Evolutionary conservation across 2,113 vertebrate species (phyloP).

Genomic region (Bothrops jararaca): DNA sequence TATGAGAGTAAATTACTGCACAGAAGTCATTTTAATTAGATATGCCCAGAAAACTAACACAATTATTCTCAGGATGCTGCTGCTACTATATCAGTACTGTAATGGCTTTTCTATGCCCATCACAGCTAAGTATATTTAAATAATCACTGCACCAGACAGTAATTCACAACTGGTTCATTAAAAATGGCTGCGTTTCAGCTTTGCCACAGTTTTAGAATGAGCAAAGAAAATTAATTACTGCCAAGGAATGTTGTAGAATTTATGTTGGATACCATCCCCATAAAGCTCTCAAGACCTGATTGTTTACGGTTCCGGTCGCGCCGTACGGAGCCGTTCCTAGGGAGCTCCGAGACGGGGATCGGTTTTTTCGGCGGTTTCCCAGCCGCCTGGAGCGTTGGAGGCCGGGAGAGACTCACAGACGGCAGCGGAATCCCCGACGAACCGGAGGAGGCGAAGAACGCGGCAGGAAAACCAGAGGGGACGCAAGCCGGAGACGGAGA

Average conservation of each 20-base stretch:
- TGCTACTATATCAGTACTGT: not conserved
- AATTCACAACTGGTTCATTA: not conserved
- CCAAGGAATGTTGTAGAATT: not conserved
- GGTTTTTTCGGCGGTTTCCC: no score
- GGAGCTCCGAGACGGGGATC: no score
- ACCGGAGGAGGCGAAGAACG: no score
- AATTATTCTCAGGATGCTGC: not conserved
- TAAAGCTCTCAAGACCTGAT: not conserved
- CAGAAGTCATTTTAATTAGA: not conserved
- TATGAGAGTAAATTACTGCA: not conserved
- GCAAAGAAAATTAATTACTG: not conserved
- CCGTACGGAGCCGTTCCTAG: no score
- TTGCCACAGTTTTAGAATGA: not conserved
- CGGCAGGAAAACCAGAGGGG: no score
- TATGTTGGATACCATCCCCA: not conserved
- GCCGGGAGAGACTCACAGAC: no score
- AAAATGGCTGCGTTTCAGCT: not conserved
- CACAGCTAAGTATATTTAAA: not conserved
- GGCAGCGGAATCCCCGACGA: no score
- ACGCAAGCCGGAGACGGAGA: no score
- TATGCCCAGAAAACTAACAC: not conserved
- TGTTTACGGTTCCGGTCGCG: no score
- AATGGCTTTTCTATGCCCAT: not conserved
- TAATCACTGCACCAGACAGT: not conserved
- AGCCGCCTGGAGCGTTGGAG: no score